These are phyloP conservation scores for Laticauda laticaudata DNA, from an alignment of 2,113 vertebrate species.

Conservation along the genomic window DNA sequence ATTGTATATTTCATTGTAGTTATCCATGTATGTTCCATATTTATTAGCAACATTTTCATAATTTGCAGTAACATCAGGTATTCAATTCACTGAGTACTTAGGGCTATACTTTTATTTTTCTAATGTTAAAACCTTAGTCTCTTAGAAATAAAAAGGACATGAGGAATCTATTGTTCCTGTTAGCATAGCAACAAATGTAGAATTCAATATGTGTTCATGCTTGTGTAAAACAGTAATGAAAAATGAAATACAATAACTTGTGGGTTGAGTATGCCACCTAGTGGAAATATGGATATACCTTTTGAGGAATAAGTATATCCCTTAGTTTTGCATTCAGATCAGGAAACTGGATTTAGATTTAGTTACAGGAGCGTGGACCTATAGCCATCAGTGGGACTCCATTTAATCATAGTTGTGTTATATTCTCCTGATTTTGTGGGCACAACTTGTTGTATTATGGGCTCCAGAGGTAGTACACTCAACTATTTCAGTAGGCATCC, in stretches of 20 bases:
- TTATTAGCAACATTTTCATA: not conserved
- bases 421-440: not conserved
- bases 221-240: not conserved
- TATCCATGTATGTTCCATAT: not conserved
- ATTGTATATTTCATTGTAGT: not conserved
- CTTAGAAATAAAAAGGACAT: not conserved
- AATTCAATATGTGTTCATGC: not conserved
- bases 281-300: slow-evolving; percentile 27
- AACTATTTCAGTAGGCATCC: not conserved
- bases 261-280: slow-evolving; percentile 58
- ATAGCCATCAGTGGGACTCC: not conserved
- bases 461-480: not conserved
- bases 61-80: not conserved
- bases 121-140: not conserved
- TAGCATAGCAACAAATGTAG: not conserved
- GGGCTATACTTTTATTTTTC: not conserved
- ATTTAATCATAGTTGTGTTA: not conserved
- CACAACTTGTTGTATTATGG: not conserved
- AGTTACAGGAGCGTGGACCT: not conserved
- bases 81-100: not conserved
- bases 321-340: not conserved
- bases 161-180: not conserved
- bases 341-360: not conserved
- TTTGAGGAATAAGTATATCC: fast-evolving
- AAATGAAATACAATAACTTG: not conserved